Conservation (phyloP, 1,140 invertebrate species). For the Philaenus spumarius region DNA sequence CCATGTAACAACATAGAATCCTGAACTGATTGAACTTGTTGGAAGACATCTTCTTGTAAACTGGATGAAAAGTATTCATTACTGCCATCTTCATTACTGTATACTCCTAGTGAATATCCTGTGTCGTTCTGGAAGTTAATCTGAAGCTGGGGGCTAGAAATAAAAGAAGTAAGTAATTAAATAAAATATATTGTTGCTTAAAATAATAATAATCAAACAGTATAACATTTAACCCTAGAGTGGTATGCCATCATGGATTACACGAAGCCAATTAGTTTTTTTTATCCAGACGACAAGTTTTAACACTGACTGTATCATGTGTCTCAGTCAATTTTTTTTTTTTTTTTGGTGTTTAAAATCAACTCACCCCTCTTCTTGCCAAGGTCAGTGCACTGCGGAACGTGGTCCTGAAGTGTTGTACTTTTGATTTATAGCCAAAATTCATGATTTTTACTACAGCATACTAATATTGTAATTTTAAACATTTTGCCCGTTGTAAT, state of each 20-base stretch:
- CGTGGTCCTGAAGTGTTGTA: no score
- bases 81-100: conserved; percentile 43
- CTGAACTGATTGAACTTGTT: conserved; percentile 54
- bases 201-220: background rate
- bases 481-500: no score
- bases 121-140: conserved; percentile 14
- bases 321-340: background rate
- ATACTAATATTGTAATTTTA: no score
- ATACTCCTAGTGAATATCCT: conserved; percentile 19
- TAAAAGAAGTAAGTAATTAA: background rate
- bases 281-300: no score
- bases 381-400: no score
- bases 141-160: conserved; percentile 21
- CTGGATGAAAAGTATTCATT: conserved; percentile 63
- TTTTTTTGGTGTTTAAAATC: no score
- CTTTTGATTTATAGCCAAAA: no score
- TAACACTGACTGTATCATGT: no score
- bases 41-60: conserved; percentile 68
- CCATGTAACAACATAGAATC: conserved; percentile 61
- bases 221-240: background rate
- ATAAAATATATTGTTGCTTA: background rate
- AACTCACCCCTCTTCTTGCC: no score
- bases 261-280: no score
- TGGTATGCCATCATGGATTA: background rate
- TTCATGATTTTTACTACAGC: no score